A percentile compares a stretch with the other conserved stretches of the same genome.
These are phyloP conservation scores for Miltochrista miniata DNA, from an alignment of 2,888 invertebrate genomes.

Conservation along the genomic window DNA sequence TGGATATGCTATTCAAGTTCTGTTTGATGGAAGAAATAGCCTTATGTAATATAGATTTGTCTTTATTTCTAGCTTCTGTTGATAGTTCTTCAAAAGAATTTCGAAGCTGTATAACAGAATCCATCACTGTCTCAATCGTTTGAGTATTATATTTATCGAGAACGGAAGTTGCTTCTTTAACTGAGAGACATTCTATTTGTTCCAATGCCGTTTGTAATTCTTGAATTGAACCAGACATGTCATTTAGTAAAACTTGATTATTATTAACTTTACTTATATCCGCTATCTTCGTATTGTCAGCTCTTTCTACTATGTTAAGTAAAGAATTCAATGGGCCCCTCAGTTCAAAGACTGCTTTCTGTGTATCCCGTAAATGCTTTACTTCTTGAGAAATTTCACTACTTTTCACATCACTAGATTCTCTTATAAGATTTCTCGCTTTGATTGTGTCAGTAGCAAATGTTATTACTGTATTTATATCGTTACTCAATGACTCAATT, in stretches of 20 bases:
- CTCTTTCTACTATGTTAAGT: conserved; percentile 60
- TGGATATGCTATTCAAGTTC: conserved; percentile 63
- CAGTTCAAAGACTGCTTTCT: conserved; percentile 70
- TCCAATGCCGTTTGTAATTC: conserved; percentile 76
- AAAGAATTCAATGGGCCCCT: conserved; percentile 65
- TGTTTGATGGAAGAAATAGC: conserved; percentile 58
- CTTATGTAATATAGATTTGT: conserved; percentile 56
- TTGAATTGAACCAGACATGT: conserved; percentile 77
- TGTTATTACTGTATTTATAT: conserved; percentile 77
- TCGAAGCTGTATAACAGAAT: conserved; percentile 85
- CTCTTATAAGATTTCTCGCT: conserved; percentile 62
- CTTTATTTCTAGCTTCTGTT: conserved; percentile 49
- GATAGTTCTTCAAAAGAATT: conserved; percentile 81
- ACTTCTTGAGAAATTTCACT: conserved; percentile 57
- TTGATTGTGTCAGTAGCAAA: conserved; percentile 82
- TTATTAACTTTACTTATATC: conserved; percentile 50
- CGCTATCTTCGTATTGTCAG: conserved; percentile 50
- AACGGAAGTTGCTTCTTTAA: conserved; percentile 74
- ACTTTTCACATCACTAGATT: conserved; percentile 61
- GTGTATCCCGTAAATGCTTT: conserved; percentile 69
- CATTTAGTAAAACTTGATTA: conserved; percentile 66
- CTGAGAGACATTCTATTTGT: conserved; percentile 76
- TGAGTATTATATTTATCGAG: conserved; percentile 80
- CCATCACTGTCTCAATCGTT: conserved; percentile 85
- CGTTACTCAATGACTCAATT: conserved; percentile 71